Evolutionary conservation across 2,113 vertebrate species (phyloP), one percentile per base, ranked within the genome.

Genomic region (Miniopterus natalensis): DNA sequence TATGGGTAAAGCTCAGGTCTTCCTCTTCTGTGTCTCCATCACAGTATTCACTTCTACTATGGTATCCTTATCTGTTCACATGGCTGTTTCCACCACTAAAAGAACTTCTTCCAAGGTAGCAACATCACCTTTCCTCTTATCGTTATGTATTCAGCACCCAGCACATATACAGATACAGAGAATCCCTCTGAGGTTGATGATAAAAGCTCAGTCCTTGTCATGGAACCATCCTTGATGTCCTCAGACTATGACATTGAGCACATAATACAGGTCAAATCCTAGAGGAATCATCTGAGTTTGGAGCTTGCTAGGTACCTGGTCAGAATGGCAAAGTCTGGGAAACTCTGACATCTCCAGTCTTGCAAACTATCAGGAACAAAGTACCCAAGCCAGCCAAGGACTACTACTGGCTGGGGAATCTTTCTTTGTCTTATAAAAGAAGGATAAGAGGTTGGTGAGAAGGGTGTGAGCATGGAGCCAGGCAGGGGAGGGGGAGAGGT

Each of bases 61-160:
- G 49, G n/a, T 20, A 81, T 55, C 61, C 47, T 78, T n/a, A 29
- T 45, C 91, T 90, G 21, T 59, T 90, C 63, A 87, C 27, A 57
- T 31, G 31, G 51, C 70, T 92, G 25, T 65, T 49, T 83, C 57
- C 49, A 91, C 31, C 74, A 75, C 31, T 42, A 91, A 25, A 27
- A 42, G 80, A 97, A 95, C 29, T 83, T 93, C 31, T 81, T 96
- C 73, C 47, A 83, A 80, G 47, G 79, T 21, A 95, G 14, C 29
- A 89, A 84, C 23, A 47, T 66, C 23, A 63, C 4, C 29, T 85
- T 95, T 77, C 29, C 65, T 94, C 70, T 90, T 90, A 61, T 36
- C 78, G 31, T 51, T 80, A 25, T 59, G 68, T 88, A 94, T 88
- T 66, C 21, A 85, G 31, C 4, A 94, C 57, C 10, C 42, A 70